Percentiles rank a stretch among this genome's conserved stretches.
These are phyloP conservation scores for Lydus trimaculatus DNA, from an alignment of 2,888 invertebrate species.

Conservation along the genomic window DNA sequence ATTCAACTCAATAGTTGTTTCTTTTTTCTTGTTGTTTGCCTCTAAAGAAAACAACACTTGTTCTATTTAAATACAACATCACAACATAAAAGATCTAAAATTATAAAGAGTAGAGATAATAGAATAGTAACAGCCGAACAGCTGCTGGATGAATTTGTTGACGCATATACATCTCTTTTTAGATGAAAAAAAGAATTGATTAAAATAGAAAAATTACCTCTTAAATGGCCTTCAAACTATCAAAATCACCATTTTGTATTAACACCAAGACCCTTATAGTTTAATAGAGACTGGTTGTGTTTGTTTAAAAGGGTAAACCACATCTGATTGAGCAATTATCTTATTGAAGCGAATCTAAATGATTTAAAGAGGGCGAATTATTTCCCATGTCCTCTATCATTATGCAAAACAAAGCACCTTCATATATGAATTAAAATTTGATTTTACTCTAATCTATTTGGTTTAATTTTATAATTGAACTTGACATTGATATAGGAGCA, in stretches of 20 bases:
- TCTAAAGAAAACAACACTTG: neutral
- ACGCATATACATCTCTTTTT: neutral
- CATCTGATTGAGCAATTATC: slow-evolving; percentile 36
- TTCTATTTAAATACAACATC: slow-evolving; percentile 1
- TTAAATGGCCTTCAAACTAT: neutral
- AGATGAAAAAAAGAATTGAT: neutral
- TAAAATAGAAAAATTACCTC: neutral
- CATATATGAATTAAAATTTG: neutral
- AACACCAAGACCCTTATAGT: slow-evolving; percentile 25
- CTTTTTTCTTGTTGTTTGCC: no score
- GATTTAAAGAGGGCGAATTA: slow-evolving; percentile 34
- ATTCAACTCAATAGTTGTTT: neutral
- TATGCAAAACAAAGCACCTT: neutral
- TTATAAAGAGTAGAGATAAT: neutral
- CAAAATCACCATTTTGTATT: neutral
- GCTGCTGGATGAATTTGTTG: neutral
- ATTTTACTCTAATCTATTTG: neutral
- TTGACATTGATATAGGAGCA: neutral
- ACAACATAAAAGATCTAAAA: slow-evolving; percentile 6
- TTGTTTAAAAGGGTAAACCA: slow-evolving; percentile 26
- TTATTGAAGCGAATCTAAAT: slow-evolving; percentile 38
- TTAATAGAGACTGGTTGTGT: slow-evolving; percentile 21
- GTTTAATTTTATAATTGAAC: neutral
- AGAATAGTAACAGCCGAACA: neutral
- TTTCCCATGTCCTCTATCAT: slow-evolving; percentile 26